phyloP scores from a whole-genome alignment of 2,113 vertebrate genomes.

The Eulemur rufifrons region DNA sequence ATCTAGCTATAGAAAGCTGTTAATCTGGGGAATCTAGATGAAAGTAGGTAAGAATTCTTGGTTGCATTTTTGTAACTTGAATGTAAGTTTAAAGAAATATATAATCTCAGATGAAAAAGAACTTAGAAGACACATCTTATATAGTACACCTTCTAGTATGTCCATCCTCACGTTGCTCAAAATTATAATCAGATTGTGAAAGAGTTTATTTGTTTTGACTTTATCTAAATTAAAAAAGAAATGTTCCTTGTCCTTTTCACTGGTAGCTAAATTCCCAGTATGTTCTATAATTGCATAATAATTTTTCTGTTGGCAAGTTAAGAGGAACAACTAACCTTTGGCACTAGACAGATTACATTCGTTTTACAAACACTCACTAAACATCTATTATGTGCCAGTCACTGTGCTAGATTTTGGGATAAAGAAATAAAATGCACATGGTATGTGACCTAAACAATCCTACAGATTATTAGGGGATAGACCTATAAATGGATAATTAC shows the following conservation, averaged over 20 bases:
- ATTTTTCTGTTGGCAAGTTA: background rate
- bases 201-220: background rate
- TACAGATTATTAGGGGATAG: background rate
- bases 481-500: background rate
- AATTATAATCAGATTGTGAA: background rate
- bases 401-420: background rate
- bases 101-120: background rate
- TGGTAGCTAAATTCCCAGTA: background rate
- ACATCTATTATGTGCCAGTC: background rate
- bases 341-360: background rate
- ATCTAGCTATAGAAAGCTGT: background rate
- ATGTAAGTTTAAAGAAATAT: background rate
- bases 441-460: background rate
- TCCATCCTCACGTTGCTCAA: background rate
- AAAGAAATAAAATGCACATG: slow-evolving; percentile 8
- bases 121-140: background rate
- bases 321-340: background rate
- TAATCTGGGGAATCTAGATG: background rate
- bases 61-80: background rate
- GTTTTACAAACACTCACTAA: background rate
- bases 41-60: background rate
- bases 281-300: background rate
- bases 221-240: background rate
- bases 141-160: background rate
- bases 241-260: background rate